Evolutionary conservation across 2,113 vertebrate genomes (phyloP), one percentile per base, ranked within the genome.

Genomic region (Lucifuga dentata): DNA sequence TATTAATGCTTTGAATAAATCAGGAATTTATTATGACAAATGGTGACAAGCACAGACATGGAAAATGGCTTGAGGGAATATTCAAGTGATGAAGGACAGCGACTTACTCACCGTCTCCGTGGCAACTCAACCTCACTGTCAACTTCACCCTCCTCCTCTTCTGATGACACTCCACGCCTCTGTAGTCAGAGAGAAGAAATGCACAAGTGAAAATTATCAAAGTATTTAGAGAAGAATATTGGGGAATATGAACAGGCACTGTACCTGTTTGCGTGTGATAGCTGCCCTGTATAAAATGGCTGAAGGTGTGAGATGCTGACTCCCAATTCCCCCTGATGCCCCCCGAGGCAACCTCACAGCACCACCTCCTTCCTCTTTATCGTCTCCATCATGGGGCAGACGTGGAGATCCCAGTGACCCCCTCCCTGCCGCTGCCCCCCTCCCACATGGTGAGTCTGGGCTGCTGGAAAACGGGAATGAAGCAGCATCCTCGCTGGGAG

Each of bases 121-220:
- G 95, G 92, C 77, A 96, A 92, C 81, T 98, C 96, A 61, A 95
- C 94, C 81, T 98, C 96, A 64, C 96, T 98, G 91, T 98, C 96
- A 33, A 97, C 96, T 70, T 98, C 96, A 12, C 96, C 96, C 82
- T 97, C 96, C 78, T 98, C 96, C 77, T 97, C 96, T 64, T 97
- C 96, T 29, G 96, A 97, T 43, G 95, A 97, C 80, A 96, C 92
- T 3, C 96, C 96, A 59, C 95, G 93, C 71, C 96, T 96, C 96
- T 97, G 79, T 72, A 71, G 74, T 52, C 45, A 71, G 40, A 63
- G 60, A 55, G 39, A 76, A 38, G 45, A 52, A 57, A 63, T 29
- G 19, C 39, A 58, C 33, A 11, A 59, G 29, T 77, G 50, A 75
- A 46, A 53, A 64, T 2, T 1, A 24, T 46, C 21, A 49, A 19